These are phyloP conservation scores for Chaunax sp. DNA, from an alignment of 2,797 vertebrate genomes.

Conservation along the genomic window DNA sequence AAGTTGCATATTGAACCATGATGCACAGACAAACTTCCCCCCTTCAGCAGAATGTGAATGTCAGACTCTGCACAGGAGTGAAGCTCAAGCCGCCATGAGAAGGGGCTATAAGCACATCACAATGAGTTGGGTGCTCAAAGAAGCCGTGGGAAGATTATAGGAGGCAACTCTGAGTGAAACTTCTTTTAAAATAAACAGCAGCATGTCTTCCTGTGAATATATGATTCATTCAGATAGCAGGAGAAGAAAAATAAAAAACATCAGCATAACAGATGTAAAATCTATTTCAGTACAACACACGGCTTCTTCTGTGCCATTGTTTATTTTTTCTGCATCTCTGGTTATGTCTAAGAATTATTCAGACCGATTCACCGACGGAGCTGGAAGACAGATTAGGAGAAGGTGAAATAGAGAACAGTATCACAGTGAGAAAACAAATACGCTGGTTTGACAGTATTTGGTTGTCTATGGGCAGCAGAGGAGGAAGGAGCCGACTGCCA, in stretches of 20 bases:
- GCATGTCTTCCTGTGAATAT: slow-evolving; percentile 44
- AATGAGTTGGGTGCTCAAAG: neutral
- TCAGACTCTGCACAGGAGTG: too few species aligned
- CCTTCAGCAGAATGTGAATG: too few species aligned
- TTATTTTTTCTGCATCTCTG: slow-evolving; percentile 76
- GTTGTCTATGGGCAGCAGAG: slow-evolving; percentile 48
- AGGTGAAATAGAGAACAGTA: slow-evolving; percentile 77
- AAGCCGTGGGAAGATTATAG: slow-evolving; percentile 7
- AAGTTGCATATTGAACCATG: too few species aligned
- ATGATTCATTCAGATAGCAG: slow-evolving; percentile 45
- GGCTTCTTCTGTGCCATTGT: slow-evolving; percentile 51
- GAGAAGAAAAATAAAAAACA: slow-evolving; percentile 60
- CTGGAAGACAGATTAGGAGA: slow-evolving; percentile 70
- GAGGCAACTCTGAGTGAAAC: slow-evolving; percentile 37
- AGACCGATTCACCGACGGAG: slow-evolving; percentile 28
- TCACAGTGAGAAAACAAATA: slow-evolving; percentile 67
- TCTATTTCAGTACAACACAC: slow-evolving; percentile 47
- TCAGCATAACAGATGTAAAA: slow-evolving; percentile 72
- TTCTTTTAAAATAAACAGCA: slow-evolving; percentile 67
- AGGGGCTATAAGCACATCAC: neutral
- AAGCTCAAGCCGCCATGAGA: too few species aligned
- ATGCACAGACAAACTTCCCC: too few species aligned
- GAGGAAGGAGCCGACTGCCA: slow-evolving; percentile 51
- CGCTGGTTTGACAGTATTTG: slow-evolving; percentile 55
- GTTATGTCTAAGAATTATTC: slow-evolving; percentile 72